Evolutionary conservation across 2,113 vertebrate genomes (phyloP).

Genomic region (Neodontobutis hainanensis): DNA sequence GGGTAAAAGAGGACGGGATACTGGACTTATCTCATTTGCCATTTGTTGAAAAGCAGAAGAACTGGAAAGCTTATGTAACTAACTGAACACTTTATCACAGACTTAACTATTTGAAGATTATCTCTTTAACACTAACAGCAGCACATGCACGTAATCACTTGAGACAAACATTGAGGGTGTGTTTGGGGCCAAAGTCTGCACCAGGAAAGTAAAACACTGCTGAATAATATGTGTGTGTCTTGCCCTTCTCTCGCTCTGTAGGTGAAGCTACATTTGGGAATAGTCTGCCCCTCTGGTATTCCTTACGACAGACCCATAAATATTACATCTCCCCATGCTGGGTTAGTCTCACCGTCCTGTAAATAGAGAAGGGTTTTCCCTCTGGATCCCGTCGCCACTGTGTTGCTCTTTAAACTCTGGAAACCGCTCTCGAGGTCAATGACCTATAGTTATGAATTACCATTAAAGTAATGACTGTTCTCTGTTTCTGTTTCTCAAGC

Average conservation of each 20-base stretch:
- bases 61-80: no score
- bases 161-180: no score
- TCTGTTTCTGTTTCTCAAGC: constrained; percentile 24
- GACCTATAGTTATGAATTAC: constrained; percentile 47
- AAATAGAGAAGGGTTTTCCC: constrained; percentile 42
- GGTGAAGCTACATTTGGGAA: constrained; percentile 30
- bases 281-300: constrained; percentile 39
- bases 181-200: no score
- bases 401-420: constrained; percentile 7
- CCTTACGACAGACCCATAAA: constrained; percentile 26
- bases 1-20: no score
- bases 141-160: no score
- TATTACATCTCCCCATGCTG: constrained; percentile 32
- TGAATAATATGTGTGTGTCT: constrained; percentile 49
- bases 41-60: no score
- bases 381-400: constrained; percentile 24
- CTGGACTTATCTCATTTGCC: no score
- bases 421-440: constrained; percentile 35
- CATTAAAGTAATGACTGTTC: constrained; percentile 1
- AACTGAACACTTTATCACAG: no score
- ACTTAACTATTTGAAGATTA: no score
- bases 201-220: not conserved
- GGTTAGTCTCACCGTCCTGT: constrained; percentile 35
- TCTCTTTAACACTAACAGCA: no score
- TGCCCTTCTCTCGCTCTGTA: constrained; percentile 45